Evolutionary conservation across 2,888 invertebrate species (phyloP).

Genomic region (Trisateles emortualis): DNA sequence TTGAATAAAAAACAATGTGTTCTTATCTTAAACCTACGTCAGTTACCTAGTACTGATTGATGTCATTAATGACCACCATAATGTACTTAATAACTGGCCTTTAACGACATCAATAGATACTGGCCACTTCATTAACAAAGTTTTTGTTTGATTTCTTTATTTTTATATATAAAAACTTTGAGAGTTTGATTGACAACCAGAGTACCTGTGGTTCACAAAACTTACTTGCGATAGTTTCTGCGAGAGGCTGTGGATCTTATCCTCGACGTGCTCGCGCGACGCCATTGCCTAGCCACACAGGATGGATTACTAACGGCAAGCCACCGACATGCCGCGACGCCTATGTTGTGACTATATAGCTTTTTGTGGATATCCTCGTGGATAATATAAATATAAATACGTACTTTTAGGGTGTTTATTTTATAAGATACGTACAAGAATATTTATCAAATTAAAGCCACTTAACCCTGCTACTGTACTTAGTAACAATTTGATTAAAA

Average conservation of each 20-base stretch:
- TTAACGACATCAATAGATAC: too few relatives aligned
- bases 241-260: constrained; percentile 91
- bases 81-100: too few relatives aligned
- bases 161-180: not conserved
- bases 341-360: constrained; percentile 70
- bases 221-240: constrained; percentile 92
- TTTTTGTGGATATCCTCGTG: not conserved
- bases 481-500: too few relatives aligned
- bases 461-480: too few relatives aligned
- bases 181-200: constrained; percentile 53
- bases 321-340: constrained; percentile 72
- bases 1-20: too few relatives aligned
- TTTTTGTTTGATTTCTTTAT: not conserved
- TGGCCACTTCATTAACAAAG: too few relatives aligned
- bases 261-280: constrained; percentile 90
- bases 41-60: constrained; percentile 15
- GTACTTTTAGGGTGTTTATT: too few relatives aligned
- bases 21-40: too few relatives aligned
- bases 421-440: too few relatives aligned
- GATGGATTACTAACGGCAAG: constrained; percentile 80
- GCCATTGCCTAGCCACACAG: constrained; percentile 89
- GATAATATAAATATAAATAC: too few relatives aligned
- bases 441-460: too few relatives aligned
- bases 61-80: constrained; percentile 6
- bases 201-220: constrained; percentile 65